These are phyloP conservation scores for Andricus quercusramuli DNA, from an alignment of 2,888 invertebrate species.

Conservation along the genomic window DNA sequence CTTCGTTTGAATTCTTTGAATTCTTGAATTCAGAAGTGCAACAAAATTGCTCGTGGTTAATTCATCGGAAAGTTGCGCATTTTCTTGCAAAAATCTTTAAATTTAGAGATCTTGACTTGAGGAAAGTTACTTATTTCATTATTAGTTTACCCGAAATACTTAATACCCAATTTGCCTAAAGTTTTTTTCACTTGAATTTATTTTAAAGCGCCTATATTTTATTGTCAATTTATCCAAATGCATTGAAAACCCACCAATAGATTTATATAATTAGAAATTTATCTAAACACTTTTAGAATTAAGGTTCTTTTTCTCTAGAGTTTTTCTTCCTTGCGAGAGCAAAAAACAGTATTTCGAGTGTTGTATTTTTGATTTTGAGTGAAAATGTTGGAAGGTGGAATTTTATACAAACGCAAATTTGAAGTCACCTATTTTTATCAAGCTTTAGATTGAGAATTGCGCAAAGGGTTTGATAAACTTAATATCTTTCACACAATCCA, in stretches of 20 bases:
- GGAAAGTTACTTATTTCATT: not conserved
- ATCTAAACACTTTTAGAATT: not conserved
- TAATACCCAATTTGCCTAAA: not conserved
- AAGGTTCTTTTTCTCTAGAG: not conserved
- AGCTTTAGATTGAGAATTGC: not conserved
- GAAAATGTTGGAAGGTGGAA: not conserved
- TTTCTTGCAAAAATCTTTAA: not conserved
- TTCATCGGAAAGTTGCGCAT: not conserved
- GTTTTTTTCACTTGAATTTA: not conserved
- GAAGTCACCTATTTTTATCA: not conserved
- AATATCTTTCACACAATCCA: constrained; percentile 2
- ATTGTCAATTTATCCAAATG: not conserved
- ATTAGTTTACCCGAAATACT: not conserved
- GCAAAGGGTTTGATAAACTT: constrained; percentile 3
- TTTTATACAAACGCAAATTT: constrained; percentile 12
- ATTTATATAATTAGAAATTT: not conserved
- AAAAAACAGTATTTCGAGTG: constrained; percentile 9
- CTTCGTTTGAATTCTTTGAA: too few relatives aligned
- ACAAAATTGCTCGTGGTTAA: too few relatives aligned
- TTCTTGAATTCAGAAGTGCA: too few relatives aligned
- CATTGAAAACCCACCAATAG: constrained; percentile 1
- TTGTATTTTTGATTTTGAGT: not conserved
- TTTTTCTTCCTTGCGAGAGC: not conserved
- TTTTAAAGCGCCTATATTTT: not conserved
- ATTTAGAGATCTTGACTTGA: not conserved